Base-by-base conservation (phyloP, 2,888 invertebrate genomes). In the Metopia argyrocephala region DNA sequence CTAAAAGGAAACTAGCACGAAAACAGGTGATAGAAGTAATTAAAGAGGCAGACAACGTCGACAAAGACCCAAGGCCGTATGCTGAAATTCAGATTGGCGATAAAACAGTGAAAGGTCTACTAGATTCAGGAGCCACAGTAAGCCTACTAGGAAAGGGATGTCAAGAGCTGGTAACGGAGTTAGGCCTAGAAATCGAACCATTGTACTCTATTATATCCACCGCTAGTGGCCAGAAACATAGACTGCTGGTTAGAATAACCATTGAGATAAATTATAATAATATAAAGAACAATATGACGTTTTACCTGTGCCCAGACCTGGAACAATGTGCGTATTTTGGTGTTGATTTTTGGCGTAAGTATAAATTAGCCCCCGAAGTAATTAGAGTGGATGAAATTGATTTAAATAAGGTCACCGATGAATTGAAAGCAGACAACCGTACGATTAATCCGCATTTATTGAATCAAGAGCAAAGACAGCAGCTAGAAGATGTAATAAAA, bases 301-400 rank as follows among this genome's bases (percentile, higher is more conserved):
- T 69, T 21, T 28, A 57, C 25, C 7, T 69, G 3, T 68, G 68
- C 28, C 78, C 52, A 6, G 56, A 64, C 6, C 46, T 78, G 9
- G 68, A 75, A 23, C 52, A 64, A 23, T n/a, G 15, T 4, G 9
- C 27, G 0, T 66, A 78, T 18, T 12, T 68, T 9, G 71, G 73
- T 2, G 56, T 71, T 0, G 66, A 78, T 65, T 70, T 78, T n/a
- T 70, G 59, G 65, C 27, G 9, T 2, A n/a, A 9, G 6, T 68
- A 68, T 28, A 6, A 28, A 3, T 9, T 66, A 12, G 69, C 69
- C 1, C 76, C 66, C 3, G 46, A 54, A 5, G 12, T 76, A 25
- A 5, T 76, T 21, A 12, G 4, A 0, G 31, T 70, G 2, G 64
- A 21, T 1, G 64, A 52, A 54, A 0, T 62, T 5, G 48, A 23